phyloP scores from a whole-genome alignment of 1,140 invertebrate species.

The Asobara japonica region DNA sequence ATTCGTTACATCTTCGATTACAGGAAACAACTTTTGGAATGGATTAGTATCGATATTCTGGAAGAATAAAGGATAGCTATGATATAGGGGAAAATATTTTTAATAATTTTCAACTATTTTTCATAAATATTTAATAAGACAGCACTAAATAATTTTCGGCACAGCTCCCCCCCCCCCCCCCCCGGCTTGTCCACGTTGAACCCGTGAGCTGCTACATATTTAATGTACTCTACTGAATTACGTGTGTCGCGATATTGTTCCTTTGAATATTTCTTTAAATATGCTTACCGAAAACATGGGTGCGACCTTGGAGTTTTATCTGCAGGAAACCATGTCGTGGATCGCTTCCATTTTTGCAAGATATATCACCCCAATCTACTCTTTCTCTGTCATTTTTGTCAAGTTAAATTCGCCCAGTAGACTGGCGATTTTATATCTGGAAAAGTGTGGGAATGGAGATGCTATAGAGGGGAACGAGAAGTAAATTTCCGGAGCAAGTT shows the following conservation, averaged over 20 bases:
- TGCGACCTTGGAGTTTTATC: background rate
- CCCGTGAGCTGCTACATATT: background rate
- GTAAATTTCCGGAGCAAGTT: slow-evolving; percentile 40
- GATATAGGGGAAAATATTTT: no score
- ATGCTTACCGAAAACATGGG: background rate
- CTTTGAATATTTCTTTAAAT: background rate
- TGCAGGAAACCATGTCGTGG: background rate
- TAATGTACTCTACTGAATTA: background rate
- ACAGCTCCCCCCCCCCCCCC: no score
- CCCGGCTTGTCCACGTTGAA: background rate
- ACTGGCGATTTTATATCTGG: background rate
- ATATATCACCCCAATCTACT: background rate
- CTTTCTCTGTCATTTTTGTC: background rate
- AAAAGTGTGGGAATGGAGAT: background rate
- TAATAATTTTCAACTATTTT: no score
- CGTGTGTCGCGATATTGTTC: background rate
- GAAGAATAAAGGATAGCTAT: no score
- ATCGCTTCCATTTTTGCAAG: background rate
- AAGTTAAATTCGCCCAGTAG: background rate
- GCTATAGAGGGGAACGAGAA: slow-evolving; percentile 26
- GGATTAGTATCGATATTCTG: no score
- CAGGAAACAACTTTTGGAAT: no score
- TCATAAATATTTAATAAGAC: no score
- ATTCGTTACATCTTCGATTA: no score
- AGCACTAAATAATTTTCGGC: no score